Percentiles rank a stretch among this genome's conserved stretches.
phyloP scores from a whole-genome alignment of 2,888 invertebrate genomes.

The Galeopsomyia nigrocyanea region DNA sequence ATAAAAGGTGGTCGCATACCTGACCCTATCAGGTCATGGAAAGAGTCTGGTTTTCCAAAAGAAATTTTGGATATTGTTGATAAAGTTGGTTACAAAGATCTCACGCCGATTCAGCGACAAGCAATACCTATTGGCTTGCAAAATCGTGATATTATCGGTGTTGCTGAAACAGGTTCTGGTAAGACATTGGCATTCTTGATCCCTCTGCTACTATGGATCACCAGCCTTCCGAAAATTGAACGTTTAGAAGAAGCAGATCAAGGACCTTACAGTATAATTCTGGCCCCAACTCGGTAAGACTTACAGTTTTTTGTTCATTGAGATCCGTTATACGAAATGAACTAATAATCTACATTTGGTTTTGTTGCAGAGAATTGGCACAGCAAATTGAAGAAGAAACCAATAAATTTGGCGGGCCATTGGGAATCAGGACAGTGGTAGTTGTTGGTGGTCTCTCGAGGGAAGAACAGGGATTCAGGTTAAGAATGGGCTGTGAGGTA shows the following conservation, averaged over 20 bases:
- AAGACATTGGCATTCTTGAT: slow-evolving; percentile 99
- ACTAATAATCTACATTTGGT: slow-evolving; percentile 21
- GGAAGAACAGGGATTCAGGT: slow-evolving; percentile 97
- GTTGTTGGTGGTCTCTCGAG: slow-evolving; percentile 98
- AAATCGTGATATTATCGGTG: slow-evolving; percentile 97
- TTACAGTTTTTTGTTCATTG: slow-evolving; percentile 9
- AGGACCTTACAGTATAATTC: slow-evolving; percentile 98
- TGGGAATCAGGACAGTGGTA: slow-evolving; percentile 94
- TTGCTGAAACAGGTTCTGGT: slow-evolving; percentile 99
- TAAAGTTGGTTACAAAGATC: slow-evolving; percentile 96
- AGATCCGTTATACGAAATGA: neutral
- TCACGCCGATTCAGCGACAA: slow-evolving; percentile 98
- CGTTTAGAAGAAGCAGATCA: slow-evolving; percentile 91
- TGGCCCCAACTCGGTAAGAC: slow-evolving; percentile 91
- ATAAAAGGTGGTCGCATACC: slow-evolving; percentile 98
- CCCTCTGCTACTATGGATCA: slow-evolving; percentile 97
- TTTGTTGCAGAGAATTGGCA: slow-evolving; percentile 85
- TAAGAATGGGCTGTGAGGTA: slow-evolving; percentile 95
- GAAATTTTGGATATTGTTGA: slow-evolving; percentile 95
- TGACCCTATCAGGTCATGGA: slow-evolving; percentile 95
- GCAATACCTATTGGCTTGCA: slow-evolving; percentile 98
- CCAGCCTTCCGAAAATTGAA: slow-evolving; percentile 95
- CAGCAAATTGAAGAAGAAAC: slow-evolving; percentile 99
- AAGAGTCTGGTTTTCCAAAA: slow-evolving; percentile 89
- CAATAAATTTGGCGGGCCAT: slow-evolving; percentile 93